phyloP scores from a whole-genome alignment of 2,113 vertebrate genomes.

The Cardinalis cardinalis region DNA sequence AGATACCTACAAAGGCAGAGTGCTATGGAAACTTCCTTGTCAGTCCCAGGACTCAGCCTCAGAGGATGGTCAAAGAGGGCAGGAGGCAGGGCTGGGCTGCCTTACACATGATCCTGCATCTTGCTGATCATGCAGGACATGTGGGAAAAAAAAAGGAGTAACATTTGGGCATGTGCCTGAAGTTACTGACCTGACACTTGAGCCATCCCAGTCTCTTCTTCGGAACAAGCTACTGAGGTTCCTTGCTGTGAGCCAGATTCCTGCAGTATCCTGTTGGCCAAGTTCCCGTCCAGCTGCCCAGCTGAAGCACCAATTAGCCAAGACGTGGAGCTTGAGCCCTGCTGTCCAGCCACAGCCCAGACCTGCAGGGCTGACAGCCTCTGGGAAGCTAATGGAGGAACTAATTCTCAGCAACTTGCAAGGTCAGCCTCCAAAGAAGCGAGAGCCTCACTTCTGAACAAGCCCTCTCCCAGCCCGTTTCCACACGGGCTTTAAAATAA shows the following conservation, averaged over 20 bases:
- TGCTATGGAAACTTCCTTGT: background rate
- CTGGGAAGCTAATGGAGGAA: background rate
- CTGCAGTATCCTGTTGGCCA: background rate
- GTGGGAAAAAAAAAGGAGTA: background rate
- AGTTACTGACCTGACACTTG: conserved; percentile 1
- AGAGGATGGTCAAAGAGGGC: background rate
- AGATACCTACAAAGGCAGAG: background rate
- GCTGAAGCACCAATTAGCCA: rapidly evolving
- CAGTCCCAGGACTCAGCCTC: background rate
- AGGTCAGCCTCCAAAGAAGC: background rate
- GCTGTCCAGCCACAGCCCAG: background rate
- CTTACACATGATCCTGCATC: background rate
- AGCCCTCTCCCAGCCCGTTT: background rate
- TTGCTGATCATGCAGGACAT: rapidly evolving
- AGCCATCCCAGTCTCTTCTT: background rate
- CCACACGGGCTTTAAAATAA: conserved; percentile 37
- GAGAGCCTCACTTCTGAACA: background rate
- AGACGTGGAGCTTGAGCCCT: rapidly evolving
- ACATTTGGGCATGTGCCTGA: background rate
- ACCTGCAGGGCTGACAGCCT: background rate
- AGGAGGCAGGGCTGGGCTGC: background rate
- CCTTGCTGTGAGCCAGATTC: background rate
- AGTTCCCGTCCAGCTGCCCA: background rate
- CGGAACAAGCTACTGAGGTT: background rate
- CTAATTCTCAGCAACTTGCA: background rate